Percentiles rank a stretch among this genome's conserved stretches.
phyloP scores from a whole-genome alignment of 1,140 invertebrate genomes.

The Solenopsis invicta region DNA sequence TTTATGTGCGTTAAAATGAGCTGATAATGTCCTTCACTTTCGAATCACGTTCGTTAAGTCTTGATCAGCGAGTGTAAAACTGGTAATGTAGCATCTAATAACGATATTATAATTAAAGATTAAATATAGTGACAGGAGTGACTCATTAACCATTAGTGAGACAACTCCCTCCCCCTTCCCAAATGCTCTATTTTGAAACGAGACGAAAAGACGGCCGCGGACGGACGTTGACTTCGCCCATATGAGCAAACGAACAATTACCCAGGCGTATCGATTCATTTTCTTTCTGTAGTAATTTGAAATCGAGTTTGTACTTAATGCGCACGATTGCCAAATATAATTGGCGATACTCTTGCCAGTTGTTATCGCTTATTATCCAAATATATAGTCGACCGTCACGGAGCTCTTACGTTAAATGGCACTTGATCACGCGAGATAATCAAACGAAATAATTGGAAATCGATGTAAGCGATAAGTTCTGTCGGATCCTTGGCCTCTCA shows the following conservation, averaged over 20 bases:
- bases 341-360: background rate
- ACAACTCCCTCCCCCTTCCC: background rate
- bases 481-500: background rate
- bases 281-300: background rate
- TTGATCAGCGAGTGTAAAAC: background rate
- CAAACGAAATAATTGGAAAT: background rate
- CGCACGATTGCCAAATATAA: background rate
- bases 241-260: background rate
- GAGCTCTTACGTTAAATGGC: slow-evolving; percentile 1
- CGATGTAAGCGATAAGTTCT: background rate
- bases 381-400: background rate
- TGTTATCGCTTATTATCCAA: background rate
- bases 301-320: background rate
- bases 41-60: background rate
- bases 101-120: background rate
- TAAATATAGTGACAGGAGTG: slow-evolving; percentile 1
- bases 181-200: slow-evolving; percentile 19
- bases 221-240: background rate
- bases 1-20: background rate
- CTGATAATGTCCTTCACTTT: background rate
- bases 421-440: slow-evolving; percentile 19
- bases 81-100: background rate
- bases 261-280: background rate
- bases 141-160: background rate
- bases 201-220: background rate